A percentile compares a stretch with the other conserved stretches of the same genome.
Conservation (phyloP, 2,888 invertebrate genomes). For the Cosmorhoe ocellata region DNA sequence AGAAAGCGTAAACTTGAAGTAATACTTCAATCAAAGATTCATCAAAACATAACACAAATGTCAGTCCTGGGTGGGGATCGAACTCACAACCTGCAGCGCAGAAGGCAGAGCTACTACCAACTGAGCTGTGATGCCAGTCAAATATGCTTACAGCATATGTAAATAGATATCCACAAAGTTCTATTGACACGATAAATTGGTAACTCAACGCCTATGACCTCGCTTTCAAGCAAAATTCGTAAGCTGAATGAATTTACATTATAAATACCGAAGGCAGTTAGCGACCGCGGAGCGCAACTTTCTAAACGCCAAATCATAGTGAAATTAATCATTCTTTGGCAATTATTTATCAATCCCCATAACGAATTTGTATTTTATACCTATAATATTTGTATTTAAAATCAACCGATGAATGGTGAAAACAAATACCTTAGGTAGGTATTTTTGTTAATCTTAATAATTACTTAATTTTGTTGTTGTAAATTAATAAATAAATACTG, state of each 20-base stretch:
- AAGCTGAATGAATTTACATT: slow-evolving; percentile 15
- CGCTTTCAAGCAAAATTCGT: slow-evolving; percentile 8
- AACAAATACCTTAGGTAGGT: slow-evolving; percentile 27
- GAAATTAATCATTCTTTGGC: slow-evolving; percentile 31
- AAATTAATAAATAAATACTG: too few species aligned
- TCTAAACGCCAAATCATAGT: slow-evolving; percentile 27
- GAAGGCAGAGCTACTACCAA: too few species aligned
- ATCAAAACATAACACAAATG: too few species aligned
- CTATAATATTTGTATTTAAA: slow-evolving; percentile 15
- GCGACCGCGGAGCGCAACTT: slow-evolving; percentile 15
- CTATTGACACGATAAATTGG: slow-evolving; percentile 1
- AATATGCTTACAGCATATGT: too few species aligned
- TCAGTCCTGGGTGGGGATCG: too few species aligned
- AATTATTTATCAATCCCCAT: slow-evolving; percentile 30
- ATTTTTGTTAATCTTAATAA: too few species aligned
- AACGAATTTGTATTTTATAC: slow-evolving; percentile 19
- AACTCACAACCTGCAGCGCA: too few species aligned
- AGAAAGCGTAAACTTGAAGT: too few species aligned
- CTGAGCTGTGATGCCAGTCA: too few species aligned
- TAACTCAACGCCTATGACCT: slow-evolving; percentile 3
- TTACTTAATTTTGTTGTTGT: too few species aligned
- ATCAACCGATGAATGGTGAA: slow-evolving; percentile 14
- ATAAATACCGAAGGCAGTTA: slow-evolving; percentile 10
- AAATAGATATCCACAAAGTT: background rate
- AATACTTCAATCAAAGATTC: too few species aligned